These are phyloP conservation scores for Apis florea DNA, from an alignment of 1,140 invertebrate species.

Conservation along the genomic window DNA sequence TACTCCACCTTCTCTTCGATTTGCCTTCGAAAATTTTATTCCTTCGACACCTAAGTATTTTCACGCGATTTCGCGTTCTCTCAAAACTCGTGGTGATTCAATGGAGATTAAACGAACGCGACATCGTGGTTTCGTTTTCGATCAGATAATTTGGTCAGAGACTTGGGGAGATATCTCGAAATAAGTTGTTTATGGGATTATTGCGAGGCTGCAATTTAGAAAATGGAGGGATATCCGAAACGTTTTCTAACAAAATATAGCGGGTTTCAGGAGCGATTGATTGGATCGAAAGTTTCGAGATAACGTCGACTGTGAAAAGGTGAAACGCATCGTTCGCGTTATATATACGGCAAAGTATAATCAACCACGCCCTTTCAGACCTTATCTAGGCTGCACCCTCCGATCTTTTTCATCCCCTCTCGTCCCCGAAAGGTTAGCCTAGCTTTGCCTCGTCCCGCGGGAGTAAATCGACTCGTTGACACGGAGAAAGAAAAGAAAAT, in stretches of 20 bases:
- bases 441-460: conserved; percentile 29
- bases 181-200: neutral
- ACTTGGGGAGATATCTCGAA: neutral
- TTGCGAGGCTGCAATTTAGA: neutral
- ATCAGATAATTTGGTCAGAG: too few relatives aligned
- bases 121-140: too few relatives aligned
- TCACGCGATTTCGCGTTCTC: neutral
- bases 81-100: neutral
- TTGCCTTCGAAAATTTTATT: neutral
- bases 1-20: neutral
- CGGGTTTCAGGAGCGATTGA: conserved; percentile 34
- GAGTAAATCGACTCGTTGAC: conserved; percentile 36
- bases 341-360: conserved; percentile 45
- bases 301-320: conserved; percentile 39
- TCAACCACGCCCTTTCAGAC: conserved; percentile 62
- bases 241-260: conserved; percentile 36
- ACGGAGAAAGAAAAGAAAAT: conserved; percentile 28
- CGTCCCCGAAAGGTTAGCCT: conserved; percentile 41
- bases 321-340: conserved; percentile 31
- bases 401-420: conserved; percentile 31
- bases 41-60: neutral
- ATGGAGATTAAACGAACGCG: neutral
- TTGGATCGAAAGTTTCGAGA: conserved; percentile 52
- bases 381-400: conserved; percentile 68
- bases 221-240: conserved; percentile 1